Evolutionary conservation across 2,797 vertebrate genomes (phyloP).

Genomic region (Smutsia temminckii): DNA sequence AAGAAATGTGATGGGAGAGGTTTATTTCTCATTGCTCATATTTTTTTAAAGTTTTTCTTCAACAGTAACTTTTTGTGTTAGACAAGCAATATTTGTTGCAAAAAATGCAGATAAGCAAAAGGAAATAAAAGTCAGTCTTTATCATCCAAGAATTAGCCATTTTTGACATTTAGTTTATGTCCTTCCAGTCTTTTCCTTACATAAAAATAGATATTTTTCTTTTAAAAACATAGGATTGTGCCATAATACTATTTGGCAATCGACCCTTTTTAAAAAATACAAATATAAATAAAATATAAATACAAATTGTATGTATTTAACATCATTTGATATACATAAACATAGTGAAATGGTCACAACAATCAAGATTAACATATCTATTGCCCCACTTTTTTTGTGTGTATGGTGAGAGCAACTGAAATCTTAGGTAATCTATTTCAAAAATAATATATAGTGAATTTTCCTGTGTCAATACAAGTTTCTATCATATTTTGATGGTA

Average conservation of each 20-base stretch:
- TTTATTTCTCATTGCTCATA: not conserved
- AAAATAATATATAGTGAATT: not conserved
- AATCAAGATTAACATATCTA: not conserved
- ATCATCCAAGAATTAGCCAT: not conserved
- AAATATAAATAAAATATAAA: not conserved
- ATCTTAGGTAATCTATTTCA: not conserved
- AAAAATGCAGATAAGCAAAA: not conserved
- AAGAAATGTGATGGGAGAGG: not conserved
- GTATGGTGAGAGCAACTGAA: not conserved
- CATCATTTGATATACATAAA: not conserved
- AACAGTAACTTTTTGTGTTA: not conserved
- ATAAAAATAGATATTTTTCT: not conserved
- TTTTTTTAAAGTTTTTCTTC: not conserved
- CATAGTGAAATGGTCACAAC: not conserved
- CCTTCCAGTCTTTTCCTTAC: not conserved
- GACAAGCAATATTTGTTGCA: slow-evolving; percentile 12
- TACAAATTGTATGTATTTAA: not conserved
- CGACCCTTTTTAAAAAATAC: not conserved
- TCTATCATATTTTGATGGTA: not conserved
- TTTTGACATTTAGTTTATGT: not conserved
- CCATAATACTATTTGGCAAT: not conserved
- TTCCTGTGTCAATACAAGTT: slow-evolving; percentile 8
- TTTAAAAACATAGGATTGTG: slow-evolving; percentile 1
- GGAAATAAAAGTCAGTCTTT: not conserved
- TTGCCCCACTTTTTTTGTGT: not conserved